Evolutionary conservation across 2,797 vertebrate genomes (phyloP).

Genomic region (Glossophaga mutica): DNA sequence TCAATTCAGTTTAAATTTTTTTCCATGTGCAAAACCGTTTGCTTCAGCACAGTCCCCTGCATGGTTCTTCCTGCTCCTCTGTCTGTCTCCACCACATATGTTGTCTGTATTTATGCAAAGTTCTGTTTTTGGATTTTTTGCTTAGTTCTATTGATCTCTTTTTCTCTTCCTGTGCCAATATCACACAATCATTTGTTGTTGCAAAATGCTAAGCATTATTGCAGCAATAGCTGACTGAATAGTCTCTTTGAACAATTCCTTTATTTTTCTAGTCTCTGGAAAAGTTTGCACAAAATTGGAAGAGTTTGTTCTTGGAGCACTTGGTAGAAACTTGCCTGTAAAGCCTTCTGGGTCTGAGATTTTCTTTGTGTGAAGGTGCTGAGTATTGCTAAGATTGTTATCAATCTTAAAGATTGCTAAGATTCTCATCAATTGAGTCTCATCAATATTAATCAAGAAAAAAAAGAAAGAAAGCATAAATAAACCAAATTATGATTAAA

Average conservation of each 20-base stretch:
- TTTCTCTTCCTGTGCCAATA: background rate
- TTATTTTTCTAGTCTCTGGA: background rate
- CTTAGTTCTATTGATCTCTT: background rate
- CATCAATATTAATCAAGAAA: background rate
- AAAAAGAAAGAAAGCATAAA: background rate
- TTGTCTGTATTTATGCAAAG: background rate
- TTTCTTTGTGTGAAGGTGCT: background rate
- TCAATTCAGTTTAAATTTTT: background rate
- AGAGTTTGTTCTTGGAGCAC: background rate
- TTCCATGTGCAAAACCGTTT: background rate
- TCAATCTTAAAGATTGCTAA: background rate
- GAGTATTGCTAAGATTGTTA: background rate
- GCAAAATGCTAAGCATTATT: background rate
- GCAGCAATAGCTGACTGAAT: background rate
- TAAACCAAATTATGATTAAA: background rate
- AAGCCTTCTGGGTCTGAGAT: background rate
- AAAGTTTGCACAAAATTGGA: background rate
- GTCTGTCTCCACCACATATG: background rate
- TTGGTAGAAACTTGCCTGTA: background rate
- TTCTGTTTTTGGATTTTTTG: background rate
- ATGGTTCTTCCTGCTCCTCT: background rate
- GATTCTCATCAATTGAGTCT: background rate
- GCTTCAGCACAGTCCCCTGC: background rate
- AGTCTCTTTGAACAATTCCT: background rate
- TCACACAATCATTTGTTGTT: background rate